Conservation (phyloP, 2,797 vertebrate genomes). For the Etheostoma perlongum region DNA sequence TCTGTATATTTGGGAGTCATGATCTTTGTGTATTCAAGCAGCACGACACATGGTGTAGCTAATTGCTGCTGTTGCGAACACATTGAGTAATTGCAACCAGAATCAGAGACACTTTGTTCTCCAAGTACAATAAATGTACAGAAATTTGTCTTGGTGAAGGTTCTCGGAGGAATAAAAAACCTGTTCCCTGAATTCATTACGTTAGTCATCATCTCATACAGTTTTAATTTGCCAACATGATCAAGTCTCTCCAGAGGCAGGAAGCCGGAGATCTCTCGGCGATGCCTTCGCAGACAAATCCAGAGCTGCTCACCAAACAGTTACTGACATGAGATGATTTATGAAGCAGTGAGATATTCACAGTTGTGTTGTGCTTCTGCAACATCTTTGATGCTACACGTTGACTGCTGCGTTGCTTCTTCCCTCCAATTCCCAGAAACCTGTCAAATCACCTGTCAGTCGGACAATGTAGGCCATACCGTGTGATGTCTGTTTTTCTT, state of each 20-base stretch:
- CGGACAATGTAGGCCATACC: not conserved
- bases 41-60: not conserved
- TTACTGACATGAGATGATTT: constrained; percentile 14
- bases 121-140: constrained; percentile 48
- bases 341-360: not conserved
- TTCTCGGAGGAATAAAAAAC: constrained; percentile 34
- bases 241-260: constrained; percentile 32
- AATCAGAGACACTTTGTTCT: constrained; percentile 49
- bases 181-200: constrained; percentile 44
- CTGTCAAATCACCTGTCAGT: constrained; percentile 14
- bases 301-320: constrained; percentile 35
- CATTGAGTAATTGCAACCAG: constrained; percentile 56
- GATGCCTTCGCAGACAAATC: constrained; percentile 10
- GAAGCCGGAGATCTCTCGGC: constrained; percentile 1
- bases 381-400: not conserved
- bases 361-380: not conserved
- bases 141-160: constrained; percentile 18
- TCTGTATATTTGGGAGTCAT: not conserved
- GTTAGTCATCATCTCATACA: constrained; percentile 38
- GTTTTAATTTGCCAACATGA: constrained; percentile 56
- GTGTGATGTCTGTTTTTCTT: not conserved
- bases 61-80: constrained; percentile 40
- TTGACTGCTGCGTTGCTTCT: not conserved
- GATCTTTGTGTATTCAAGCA: constrained; percentile 10
- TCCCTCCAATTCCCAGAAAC: not conserved